A percentile compares a stretch with the other conserved stretches of the same genome.
Evolutionary conservation across 2,888 invertebrate species (phyloP).

Genomic region (Yponomeuta cagnagella): DNA sequence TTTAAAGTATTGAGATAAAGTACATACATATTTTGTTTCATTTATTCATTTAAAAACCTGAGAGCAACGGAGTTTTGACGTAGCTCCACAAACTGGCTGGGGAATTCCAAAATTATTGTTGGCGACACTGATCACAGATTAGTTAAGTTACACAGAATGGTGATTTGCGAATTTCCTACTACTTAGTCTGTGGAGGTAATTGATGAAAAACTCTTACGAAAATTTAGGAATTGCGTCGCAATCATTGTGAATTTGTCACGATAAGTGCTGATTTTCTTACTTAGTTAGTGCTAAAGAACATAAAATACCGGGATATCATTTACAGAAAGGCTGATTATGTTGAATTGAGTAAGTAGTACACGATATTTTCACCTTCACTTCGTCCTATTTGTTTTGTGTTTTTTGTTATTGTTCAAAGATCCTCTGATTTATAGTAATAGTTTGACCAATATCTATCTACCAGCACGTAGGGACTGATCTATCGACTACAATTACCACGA

Average conservation of each 20-base stretch:
- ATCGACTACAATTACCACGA: background rate
- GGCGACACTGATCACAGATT: too few species aligned
- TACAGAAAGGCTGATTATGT: constrained; percentile 16
- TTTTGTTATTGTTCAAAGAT: constrained; percentile 22
- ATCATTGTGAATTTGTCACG: background rate
- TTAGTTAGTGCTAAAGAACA: background rate
- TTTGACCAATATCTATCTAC: background rate
- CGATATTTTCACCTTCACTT: constrained; percentile 44
- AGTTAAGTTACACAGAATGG: too few species aligned
- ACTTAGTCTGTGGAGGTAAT: background rate
- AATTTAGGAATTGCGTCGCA: background rate
- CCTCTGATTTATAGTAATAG: background rate
- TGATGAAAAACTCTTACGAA: background rate
- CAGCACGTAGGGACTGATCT: background rate
- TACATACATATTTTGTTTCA: too few species aligned
- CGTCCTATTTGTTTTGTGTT: constrained; percentile 39
- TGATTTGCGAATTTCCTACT: too few species aligned
- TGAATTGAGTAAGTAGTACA: constrained; percentile 19
- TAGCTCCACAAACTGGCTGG: too few species aligned
- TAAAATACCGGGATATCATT: background rate
- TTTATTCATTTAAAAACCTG: too few species aligned
- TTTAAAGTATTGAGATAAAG: too few species aligned
- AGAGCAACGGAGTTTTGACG: too few species aligned
- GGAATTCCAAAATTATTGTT: too few species aligned
- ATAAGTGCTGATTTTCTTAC: background rate